A percentile compares a stretch with the other conserved stretches of the same genome.
phyloP scores from a whole-genome alignment of 2,797 vertebrate species.

The Acanthurus lineatus region DNA sequence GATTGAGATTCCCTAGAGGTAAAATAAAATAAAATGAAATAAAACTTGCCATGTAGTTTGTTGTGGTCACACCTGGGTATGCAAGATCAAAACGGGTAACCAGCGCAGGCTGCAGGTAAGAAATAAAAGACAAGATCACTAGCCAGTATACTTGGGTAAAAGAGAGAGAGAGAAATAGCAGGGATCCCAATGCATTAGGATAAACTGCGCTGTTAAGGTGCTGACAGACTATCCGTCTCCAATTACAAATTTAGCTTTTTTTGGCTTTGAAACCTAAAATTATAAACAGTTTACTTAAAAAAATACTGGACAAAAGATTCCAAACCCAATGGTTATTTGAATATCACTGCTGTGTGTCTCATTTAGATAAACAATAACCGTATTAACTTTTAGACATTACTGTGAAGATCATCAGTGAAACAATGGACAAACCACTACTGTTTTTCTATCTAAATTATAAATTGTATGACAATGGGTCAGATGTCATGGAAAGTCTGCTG shows the following conservation, averaged over 20 bases:
- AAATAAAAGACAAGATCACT: conserved; percentile 81
- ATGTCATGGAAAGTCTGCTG: conserved; percentile 9
- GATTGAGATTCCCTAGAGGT: conserved; percentile 27
- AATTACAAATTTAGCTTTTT: not conserved
- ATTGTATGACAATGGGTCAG: conserved; percentile 2
- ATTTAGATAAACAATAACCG: conserved; percentile 7
- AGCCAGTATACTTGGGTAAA: conserved; percentile 51
- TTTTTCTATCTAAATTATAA: conserved; percentile 9
- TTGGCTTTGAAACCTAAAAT: not conserved
- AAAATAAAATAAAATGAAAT: conserved; percentile 59
- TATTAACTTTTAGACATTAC: not conserved
- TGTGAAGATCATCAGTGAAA: not conserved
- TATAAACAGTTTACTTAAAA: not conserved
- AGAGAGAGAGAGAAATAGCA: conserved; percentile 11
- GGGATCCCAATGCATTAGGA: conserved; percentile 33
- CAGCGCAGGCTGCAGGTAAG: conserved; percentile 87
- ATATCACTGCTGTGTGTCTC: not conserved
- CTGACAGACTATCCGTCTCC: not conserved
- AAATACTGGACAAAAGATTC: not conserved
- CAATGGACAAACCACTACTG: not conserved
- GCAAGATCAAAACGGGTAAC: conserved; percentile 88
- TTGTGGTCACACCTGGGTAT: conserved; percentile 85
- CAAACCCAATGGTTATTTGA: not conserved
- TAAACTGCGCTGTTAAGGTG: conserved; percentile 14
- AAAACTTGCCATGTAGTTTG: conserved; percentile 89